Percentiles rank a stretch among this genome's conserved stretches.
Evolutionary conservation across 2,113 vertebrate species (phyloP).

Genomic region (Ptilorrhoa leucosticta): DNA sequence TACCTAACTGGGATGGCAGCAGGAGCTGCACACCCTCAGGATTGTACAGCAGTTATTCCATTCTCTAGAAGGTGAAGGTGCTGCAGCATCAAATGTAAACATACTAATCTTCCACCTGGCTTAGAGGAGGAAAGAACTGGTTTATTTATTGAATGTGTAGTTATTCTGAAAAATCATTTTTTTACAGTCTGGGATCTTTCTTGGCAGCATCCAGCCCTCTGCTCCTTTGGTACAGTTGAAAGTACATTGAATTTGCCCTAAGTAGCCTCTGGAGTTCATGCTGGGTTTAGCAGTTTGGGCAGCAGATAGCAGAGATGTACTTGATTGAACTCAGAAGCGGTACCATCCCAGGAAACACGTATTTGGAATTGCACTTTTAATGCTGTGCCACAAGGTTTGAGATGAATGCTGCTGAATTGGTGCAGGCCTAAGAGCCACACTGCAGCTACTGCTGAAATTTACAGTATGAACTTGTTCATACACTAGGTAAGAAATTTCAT

Average conservation of each 20-base stretch:
- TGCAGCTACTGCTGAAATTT: neutral
- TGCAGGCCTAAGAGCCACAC: neutral
- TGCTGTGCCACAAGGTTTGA: neutral
- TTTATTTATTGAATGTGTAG: neutral
- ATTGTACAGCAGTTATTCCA: neutral
- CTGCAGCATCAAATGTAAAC: neutral
- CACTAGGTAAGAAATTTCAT: neutral
- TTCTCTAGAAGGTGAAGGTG: neutral
- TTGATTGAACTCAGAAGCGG: neutral
- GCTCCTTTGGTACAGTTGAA: neutral
- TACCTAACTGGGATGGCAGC: neutral
- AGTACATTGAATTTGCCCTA: neutral
- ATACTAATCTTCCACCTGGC: neutral
- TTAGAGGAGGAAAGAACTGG: neutral
- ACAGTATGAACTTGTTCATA: neutral
- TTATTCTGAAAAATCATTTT: neutral
- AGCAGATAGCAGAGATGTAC: neutral
- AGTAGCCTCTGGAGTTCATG: neutral
- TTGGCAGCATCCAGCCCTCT: neutral
- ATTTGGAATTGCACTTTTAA: slow-evolving; percentile 9
- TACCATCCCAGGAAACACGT: neutral
- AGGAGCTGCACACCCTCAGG: neutral
- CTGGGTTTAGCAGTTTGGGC: neutral
- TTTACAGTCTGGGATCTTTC: neutral
- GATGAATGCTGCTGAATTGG: neutral